Evolutionary conservation across 2,113 vertebrate species (phyloP), one percentile per base, ranked within the genome.

Genomic region (Phalacrocorax carbo): DNA sequence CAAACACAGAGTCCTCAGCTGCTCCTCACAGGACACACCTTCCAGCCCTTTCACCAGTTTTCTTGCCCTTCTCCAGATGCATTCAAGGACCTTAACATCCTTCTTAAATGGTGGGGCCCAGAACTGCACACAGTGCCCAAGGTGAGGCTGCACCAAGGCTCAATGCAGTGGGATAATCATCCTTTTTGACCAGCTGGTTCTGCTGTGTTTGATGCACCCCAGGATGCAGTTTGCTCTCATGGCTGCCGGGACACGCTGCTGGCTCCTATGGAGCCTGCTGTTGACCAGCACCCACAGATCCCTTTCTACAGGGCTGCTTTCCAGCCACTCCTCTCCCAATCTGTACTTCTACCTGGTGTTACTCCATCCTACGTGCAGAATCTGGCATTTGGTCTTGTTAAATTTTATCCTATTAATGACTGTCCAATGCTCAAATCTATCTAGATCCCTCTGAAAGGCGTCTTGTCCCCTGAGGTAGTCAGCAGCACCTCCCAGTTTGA

Each of bases 141-240:
- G n/a, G 40, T 8, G 52, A 72, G 58, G 32, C 36, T 2, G 1
- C 13, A 25, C 9, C 58, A 72, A 0, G 0, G 0, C 52, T 68
- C 34, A 25, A 5, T 14, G 9, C n/a, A 29, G 42, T 1, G 13
- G 65, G 26, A 26, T 57, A 26, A 25, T 38, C 19, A 2, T 12
- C 26, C n/a, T 32, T n/a, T 25, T 40, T 70, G 72, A 8, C 18
- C 1, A 5, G 13, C 36, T 73, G 60, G 3, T 44, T 34, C 3
- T 26, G 19, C 38, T 79, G 25, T 68, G 30, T 23, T 61, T 70
- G 61, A 17, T 26, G 68, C 6, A 17, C 10, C 4, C 40, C 68
- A 22, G 30, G 69, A 2, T 30, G 69, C 0, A 1, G 2, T 76
- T 71, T 85, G 46, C 22, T n/a, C 5, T 6, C 51, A 27, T 14